phyloP scores from a whole-genome alignment of 2,113 vertebrate species.

The Gasterosteus nipponicus region DNA sequence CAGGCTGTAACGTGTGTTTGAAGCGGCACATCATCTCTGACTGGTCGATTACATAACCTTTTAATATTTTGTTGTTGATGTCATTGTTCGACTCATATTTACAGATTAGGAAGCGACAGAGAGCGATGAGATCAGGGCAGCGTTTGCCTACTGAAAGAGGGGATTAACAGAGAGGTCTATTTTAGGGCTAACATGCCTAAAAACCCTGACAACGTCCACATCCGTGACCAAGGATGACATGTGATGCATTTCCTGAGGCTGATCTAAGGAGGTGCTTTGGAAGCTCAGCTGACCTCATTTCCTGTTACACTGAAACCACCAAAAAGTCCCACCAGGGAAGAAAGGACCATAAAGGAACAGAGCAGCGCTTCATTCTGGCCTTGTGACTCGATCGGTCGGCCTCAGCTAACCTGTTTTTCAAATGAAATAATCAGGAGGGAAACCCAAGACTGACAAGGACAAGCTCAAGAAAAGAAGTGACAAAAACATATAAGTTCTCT shows the following conservation, averaged over 20 bases:
- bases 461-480: slow-evolving; percentile 7
- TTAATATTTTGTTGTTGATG: neutral
- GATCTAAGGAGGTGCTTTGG: slow-evolving; percentile 62
- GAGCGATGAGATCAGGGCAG: slow-evolving; percentile 52
- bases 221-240: slow-evolving; percentile 69
- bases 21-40: neutral
- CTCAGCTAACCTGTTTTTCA: slow-evolving; percentile 10
- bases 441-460: slow-evolving; percentile 10
- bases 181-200: slow-evolving; percentile 70
- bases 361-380: slow-evolving; percentile 29
- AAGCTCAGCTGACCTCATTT: slow-evolving; percentile 73
- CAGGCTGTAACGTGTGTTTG: neutral
- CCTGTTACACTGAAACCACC: slow-evolving; percentile 64
- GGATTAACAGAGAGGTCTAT: slow-evolving; percentile 74
- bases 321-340: slow-evolving; percentile 46
- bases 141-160: slow-evolving; percentile 50
- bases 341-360: slow-evolving; percentile 45
- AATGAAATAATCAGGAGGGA: slow-evolving; percentile 12
- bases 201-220: slow-evolving; percentile 75
- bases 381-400: slow-evolving; percentile 36
- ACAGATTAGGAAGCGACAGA: slow-evolving; percentile 52
- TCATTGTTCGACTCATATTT: slow-evolving; percentile 49
- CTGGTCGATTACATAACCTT: neutral
- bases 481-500: neutral
- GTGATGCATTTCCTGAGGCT: slow-evolving; percentile 71